phyloP scores from a whole-genome alignment of 1,140 invertebrate genomes.

The fruit fly (Drosophila melanogaster) region DNA sequence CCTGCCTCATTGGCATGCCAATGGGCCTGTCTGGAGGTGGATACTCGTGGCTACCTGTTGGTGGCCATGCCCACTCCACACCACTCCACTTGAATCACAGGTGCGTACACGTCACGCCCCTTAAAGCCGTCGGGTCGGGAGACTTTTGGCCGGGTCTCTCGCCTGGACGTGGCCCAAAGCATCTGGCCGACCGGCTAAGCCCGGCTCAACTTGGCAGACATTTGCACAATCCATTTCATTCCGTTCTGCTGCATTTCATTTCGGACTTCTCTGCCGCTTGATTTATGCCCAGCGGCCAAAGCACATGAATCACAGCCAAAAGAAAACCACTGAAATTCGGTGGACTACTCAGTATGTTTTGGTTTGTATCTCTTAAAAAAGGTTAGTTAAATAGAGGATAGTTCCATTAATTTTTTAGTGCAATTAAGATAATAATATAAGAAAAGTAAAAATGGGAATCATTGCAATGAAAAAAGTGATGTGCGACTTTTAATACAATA shows the following conservation, averaged over 20 bases:
- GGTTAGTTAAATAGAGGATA: too few relatives aligned
- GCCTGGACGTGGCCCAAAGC: slow-evolving; percentile 48
- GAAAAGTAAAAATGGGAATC: not conserved
- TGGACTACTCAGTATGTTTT: not conserved
- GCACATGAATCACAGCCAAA: slow-evolving; percentile 54
- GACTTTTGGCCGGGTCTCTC: slow-evolving; percentile 1
- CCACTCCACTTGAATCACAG: slow-evolving; percentile 43
- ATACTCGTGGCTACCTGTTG: slow-evolving; percentile 60
- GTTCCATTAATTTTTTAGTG: too few relatives aligned
- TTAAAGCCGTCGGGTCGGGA: not conserved
- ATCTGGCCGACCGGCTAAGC: slow-evolving; percentile 21
- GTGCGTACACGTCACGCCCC: slow-evolving; percentile 66
- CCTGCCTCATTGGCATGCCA: slow-evolving; percentile 70
- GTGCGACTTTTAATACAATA: not conserved
- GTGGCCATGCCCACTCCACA: slow-evolving; percentile 33
- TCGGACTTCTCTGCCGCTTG: slow-evolving; percentile 40
- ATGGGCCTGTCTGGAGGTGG: slow-evolving; percentile 20
- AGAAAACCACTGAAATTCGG: slow-evolving; percentile 23
- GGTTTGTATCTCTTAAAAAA: slow-evolving; percentile 18
- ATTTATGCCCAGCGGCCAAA: slow-evolving; percentile 62
- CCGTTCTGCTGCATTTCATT: slow-evolving; percentile 57
- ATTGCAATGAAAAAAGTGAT: too few relatives aligned
- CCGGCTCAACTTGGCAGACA: slow-evolving; percentile 46
- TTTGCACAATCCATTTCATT: slow-evolving; percentile 73
- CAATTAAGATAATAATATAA: not conserved